Conservation (phyloP, 2,888 invertebrate species). For the Diachrysia chrysitis region DNA sequence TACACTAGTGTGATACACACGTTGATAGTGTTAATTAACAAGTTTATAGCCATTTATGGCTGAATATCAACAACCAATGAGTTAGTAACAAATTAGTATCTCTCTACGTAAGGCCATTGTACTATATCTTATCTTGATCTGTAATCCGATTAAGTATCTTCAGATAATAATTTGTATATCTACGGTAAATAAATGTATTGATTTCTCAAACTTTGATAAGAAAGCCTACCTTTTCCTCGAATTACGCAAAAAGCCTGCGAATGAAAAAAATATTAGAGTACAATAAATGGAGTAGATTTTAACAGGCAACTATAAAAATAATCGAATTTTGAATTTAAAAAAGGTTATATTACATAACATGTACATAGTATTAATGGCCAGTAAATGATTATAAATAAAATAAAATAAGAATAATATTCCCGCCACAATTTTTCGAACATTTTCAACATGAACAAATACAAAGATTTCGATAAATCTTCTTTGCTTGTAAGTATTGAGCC, state of each 20-base stretch:
- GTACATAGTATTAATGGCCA: too few relatives aligned
- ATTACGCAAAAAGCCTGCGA: too few relatives aligned
- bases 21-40: not conserved
- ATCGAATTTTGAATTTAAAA: too few relatives aligned
- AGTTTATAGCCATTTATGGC: not conserved
- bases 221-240: too few relatives aligned
- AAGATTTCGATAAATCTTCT: not conserved
- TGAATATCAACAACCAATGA: not conserved
- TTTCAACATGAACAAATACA: too few relatives aligned
- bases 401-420: too few relatives aligned
- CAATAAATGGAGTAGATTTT: too few relatives aligned
- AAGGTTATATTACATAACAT: too few relatives aligned
- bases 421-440: too few relatives aligned
- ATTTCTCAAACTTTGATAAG: not conserved
- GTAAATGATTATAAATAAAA: too few relatives aligned
- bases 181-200: not conserved
- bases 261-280: too few relatives aligned
- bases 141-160: not conserved
- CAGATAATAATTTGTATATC: not conserved
- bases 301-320: too few relatives aligned
- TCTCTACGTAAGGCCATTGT: not conserved
- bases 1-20: not conserved
- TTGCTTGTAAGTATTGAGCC: not conserved
- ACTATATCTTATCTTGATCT: not conserved
- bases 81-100: not conserved